These are phyloP conservation scores for Calliopsis andreniformis DNA, from an alignment of 1,140 invertebrate genomes.

Conservation along the genomic window DNA sequence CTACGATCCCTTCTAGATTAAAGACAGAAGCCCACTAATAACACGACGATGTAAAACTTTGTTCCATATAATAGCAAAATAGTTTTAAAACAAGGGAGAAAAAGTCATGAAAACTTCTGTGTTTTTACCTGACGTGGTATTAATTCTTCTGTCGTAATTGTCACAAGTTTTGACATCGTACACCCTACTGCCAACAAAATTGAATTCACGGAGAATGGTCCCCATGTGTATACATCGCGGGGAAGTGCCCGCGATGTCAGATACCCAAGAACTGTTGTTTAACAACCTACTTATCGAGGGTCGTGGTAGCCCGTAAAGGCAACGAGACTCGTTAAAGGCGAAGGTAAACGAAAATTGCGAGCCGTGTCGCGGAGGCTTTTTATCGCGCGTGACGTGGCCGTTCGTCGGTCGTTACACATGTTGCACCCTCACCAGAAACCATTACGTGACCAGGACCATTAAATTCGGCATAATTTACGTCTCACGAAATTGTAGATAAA, in stretches of 20 bases:
- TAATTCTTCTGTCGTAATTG: too few relatives aligned
- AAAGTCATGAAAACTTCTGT: too few relatives aligned
- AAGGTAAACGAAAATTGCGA: constrained; percentile 29
- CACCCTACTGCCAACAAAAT: neutral
- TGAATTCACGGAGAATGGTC: constrained; percentile 2
- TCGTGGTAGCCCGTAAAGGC: neutral
- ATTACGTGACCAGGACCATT: constrained; percentile 30
- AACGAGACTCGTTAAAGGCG: neutral
- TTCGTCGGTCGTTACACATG: constrained; percentile 19
- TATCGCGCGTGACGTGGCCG: constrained; percentile 11
- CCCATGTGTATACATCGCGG: too few relatives aligned
- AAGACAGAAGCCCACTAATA: too few relatives aligned
- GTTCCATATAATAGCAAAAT: too few relatives aligned
- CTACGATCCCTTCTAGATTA: too few relatives aligned
- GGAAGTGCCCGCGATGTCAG: neutral
- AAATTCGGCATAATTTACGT: constrained; percentile 23
- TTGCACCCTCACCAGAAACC: neutral
- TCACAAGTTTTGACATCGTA: too few relatives aligned
- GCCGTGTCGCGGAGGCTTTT: constrained; percentile 25
- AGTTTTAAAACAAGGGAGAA: too few relatives aligned
- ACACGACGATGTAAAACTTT: too few relatives aligned
- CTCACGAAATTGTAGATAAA: constrained; percentile 25
- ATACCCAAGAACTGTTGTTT: neutral
- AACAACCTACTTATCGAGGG: constrained; percentile 12
- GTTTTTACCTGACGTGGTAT: too few relatives aligned